Base-by-base conservation (phyloP, 2,113 vertebrate species). In the Syngnathus floridae region DNA sequence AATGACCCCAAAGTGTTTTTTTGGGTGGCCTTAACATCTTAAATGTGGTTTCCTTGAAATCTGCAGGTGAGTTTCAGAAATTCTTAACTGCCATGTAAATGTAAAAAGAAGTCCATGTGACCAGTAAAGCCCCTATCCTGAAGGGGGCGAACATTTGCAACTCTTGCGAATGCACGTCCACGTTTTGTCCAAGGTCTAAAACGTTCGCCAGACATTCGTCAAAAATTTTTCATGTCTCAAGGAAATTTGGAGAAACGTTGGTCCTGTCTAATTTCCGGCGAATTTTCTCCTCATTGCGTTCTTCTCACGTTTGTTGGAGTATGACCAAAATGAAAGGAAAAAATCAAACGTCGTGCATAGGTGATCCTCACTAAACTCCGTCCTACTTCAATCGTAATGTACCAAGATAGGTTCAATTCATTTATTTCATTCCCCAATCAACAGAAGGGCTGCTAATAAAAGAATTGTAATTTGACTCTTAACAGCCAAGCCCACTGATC, bases 381-480 rank as follows among this genome's bases (percentile, higher is more conserved):
- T 14, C 5, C 3, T 17, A 46, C 45, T 5, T 46, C 45, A 46
- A 46, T 45, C 2, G 12, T n/a, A 31, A 55, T 14, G 7, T 14
- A 12, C 26, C 12, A 16, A 11, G 22, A 14, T 26, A 16, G 22
- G 12, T 7, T 55, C 1, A 16, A 11, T 6, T 55, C 4, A 26
- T 49, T 37, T 4, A 36, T 45, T 35, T 46, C 16, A 17, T 64
- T 1, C 43, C 14, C 4, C 10, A 21, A 19, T 1, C 7, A 38
- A 52, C 36, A 64, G 46, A 49, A n/a, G 48, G 48, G 48, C 48
- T 10, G 35, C 5, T 26, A 6, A 57, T 35, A 2, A 55, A 12
- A 49, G 0, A 46, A 51, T 10, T 46, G 11, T 69, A 38, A 71
- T 77, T 13, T 77, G 1, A 48, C 69, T 66, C 22, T 26, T 21